A percentile compares a stretch with the other conserved stretches of the same genome.
Evolutionary conservation across 2,113 vertebrate species (phyloP).

Genomic region (Bubo bubo): DNA sequence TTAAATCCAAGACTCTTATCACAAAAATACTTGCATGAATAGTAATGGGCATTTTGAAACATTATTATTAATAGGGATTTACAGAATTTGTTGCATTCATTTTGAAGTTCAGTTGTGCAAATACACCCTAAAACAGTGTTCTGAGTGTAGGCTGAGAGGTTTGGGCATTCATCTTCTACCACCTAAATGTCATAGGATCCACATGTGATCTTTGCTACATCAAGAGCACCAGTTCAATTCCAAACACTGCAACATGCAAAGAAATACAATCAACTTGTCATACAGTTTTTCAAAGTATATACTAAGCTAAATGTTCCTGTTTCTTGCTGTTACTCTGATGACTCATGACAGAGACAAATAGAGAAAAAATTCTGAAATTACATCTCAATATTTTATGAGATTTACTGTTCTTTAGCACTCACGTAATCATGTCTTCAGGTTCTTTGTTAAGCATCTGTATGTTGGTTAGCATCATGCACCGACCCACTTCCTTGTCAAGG

Average conservation of each 20-base stretch:
- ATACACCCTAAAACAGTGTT: not conserved
- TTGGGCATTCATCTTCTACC: not conserved
- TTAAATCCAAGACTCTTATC: not conserved
- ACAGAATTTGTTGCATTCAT: not conserved
- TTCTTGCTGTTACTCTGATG: not conserved
- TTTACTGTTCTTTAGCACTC: constrained; percentile 61
- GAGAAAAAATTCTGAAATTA: not conserved
- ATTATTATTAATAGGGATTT: not conserved
- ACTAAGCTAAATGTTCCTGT: not conserved
- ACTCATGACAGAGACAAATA: not conserved
- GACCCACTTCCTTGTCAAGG: constrained; percentile 97
- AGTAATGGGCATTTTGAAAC: not conserved
- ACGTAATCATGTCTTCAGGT: constrained; percentile 99
- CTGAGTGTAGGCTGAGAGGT: not conserved
- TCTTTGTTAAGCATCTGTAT: constrained; percentile 99
- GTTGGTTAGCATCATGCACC: constrained; percentile 98
- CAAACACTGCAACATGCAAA: not conserved
- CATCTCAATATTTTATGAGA: not conserved
- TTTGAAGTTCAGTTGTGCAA: constrained; percentile 2
- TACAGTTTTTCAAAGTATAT: not conserved
- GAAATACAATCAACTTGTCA: not conserved
- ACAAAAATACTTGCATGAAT: not conserved
- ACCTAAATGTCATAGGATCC: not conserved
- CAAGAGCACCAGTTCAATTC: not conserved
- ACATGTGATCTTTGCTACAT: not conserved